Conservation (phyloP, 2,113 vertebrate species). For the Mustela lutreola region DNA sequence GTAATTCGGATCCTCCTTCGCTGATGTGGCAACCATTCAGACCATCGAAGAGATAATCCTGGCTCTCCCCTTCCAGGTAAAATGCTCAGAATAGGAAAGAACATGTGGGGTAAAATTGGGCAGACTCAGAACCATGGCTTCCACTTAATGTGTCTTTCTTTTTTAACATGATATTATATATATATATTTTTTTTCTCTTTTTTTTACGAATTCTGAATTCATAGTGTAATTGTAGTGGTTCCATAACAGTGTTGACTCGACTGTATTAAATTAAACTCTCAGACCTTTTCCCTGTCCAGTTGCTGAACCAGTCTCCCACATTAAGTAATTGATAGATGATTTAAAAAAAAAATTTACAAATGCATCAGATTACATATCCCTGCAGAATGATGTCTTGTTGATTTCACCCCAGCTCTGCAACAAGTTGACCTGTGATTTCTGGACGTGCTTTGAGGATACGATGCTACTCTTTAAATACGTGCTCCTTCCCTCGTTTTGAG, state of each 20-base stretch:
- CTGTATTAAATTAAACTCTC: background rate
- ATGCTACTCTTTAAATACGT: rapidly evolving
- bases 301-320: background rate
- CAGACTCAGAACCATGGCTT: background rate
- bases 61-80: background rate
- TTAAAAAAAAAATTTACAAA: background rate
- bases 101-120: rapidly evolving
- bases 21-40: rapidly evolving
- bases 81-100: background rate
- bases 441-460: background rate
- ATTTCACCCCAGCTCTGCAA: background rate
- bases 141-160: background rate
- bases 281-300: background rate
- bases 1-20: rapidly evolving
- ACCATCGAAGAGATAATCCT: background rate
- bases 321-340: background rate
- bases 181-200: background rate
- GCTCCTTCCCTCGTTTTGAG: background rate
- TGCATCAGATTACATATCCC: background rate
- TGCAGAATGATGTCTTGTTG: background rate
- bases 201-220: background rate
- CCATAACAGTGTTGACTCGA: background rate
- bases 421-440: background rate
- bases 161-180: too few relatives aligned
- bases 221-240: background rate